Evolutionary conservation across 37 sponge, comb jelly and placozoan species (phyloP).

Genomic region (Corticium candelabrum): DNA sequence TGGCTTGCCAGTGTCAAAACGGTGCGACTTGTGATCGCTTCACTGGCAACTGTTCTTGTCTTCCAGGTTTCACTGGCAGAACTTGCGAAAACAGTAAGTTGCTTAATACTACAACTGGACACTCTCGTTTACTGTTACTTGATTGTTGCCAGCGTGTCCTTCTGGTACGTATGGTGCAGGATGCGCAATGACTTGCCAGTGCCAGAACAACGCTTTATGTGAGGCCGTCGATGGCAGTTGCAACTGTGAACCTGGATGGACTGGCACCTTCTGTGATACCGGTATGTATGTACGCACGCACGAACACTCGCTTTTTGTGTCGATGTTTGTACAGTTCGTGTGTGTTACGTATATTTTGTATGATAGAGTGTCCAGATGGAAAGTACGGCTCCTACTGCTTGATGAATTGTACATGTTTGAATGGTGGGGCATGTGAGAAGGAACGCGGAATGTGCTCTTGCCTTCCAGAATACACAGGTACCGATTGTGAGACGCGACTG

Average conservation of each 20-base stretch:
- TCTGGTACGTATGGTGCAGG: neutral
- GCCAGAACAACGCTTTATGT: neutral
- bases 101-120: neutral
- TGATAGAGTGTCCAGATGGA: neutral
- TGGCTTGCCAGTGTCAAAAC: neutral
- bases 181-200: constrained; percentile 2
- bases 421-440: neutral
- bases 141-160: neutral
- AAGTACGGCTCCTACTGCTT: neutral
- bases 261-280: neutral
- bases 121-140: neutral
- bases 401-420: neutral
- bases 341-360: neutral
- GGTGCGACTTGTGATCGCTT: constrained; percentile 13
- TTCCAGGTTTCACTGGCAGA: neutral
- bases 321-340: too few species aligned
- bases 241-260: neutral
- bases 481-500: neutral
- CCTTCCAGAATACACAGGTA: neutral
- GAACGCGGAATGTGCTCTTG: neutral
- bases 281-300: neutral
- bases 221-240: neutral
- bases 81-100: neutral
- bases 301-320: too few species aligned
- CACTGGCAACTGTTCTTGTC: neutral